Percentiles rank a stretch among this genome's conserved stretches.
These are phyloP conservation scores for Oncorhynchus tshawytscha DNA, from an alignment of 2,113 vertebrate genomes.

Conservation along the genomic window DNA sequence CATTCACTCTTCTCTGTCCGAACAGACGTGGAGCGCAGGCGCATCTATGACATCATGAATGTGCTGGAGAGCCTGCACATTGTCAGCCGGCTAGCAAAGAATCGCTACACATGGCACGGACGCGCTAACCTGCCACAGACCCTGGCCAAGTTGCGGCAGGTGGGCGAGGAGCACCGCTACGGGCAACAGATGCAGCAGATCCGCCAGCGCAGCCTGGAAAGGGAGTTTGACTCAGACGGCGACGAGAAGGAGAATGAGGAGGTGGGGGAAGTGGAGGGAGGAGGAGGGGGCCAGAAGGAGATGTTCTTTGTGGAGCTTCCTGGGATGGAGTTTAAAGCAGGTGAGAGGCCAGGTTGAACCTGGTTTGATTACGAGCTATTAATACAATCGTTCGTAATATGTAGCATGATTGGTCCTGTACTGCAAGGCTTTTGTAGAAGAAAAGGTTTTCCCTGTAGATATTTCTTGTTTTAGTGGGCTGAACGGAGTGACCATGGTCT, in stretches of 20 bases:
- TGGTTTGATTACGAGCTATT: too few relatives aligned
- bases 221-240: constrained; percentile 69
- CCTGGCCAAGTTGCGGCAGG: constrained; percentile 80
- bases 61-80: constrained; percentile 96
- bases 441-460: too few relatives aligned
- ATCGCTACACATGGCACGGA: constrained; percentile 91
- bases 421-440: too few relatives aligned
- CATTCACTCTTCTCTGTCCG: background rate
- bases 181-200: constrained; percentile 86
- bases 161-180: constrained; percentile 85
- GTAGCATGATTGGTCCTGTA: too few relatives aligned
- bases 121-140: constrained; percentile 83
- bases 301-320: constrained; percentile 86
- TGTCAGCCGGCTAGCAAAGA: constrained; percentile 95
- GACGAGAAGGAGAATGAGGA: constrained; percentile 75
- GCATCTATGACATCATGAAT: constrained; percentile 97
- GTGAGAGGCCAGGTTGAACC: constrained; percentile 59
- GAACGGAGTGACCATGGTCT: background rate
- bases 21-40: constrained; percentile 87
- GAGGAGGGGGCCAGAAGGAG: constrained; percentile 71
- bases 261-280: constrained; percentile 50
- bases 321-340: constrained; percentile 87
- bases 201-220: constrained; percentile 76
- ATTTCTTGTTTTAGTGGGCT: background rate
- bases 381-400: too few relatives aligned